Evolutionary conservation across 2,797 vertebrate genomes (phyloP), one percentile per base, ranked within the genome.

Genomic region (Serranus cabrilla): DNA sequence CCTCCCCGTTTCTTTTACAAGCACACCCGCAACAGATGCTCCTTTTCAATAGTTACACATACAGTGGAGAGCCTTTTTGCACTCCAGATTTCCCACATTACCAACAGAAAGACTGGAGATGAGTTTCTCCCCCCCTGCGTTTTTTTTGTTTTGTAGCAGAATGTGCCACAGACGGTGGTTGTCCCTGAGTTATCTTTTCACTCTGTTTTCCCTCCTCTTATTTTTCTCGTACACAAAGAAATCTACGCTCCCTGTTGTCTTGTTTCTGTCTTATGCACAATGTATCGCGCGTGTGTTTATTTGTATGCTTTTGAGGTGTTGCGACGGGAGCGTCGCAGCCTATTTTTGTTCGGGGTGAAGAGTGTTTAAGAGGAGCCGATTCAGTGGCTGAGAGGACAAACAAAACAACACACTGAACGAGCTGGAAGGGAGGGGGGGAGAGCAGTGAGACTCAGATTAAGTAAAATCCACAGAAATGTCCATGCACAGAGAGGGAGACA

Each of bases 1-100:
- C 71, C 75, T 74, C 77, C 59, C 52, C 8, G 4, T 72, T 83
- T 81, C 62, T 76, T 78, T 75, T 70, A 27, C 55, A 76, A 74
- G 16, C 54, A 76, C 88, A 78, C 79, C 66, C 63, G 2, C 74
- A 90, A 85, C 92, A 95, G 88, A 94, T 94, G 91, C 88, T 85
- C 31, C 78, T 83, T 91, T 91, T 89, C 54, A 91, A 64, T 17
- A 4, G 39, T 72, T 64, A 56, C 54, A 45, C 65, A 75, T 80
- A 85, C 71, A 88, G 81, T 79, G 54, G 47, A 55, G 47, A 73
- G 58, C 37, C 62, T 81, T 77, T 34, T 73, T 79, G 55, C 76
- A 70, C 39, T 45, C 45, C 65, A 83, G 45, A 79, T 79, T 80
- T 79, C 71, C 67, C 66, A 81, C 47, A 75, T 86, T 62, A 62